Base-by-base conservation (phyloP, 2,113 vertebrate species). In the Ivindomyrus marchei region DNA sequence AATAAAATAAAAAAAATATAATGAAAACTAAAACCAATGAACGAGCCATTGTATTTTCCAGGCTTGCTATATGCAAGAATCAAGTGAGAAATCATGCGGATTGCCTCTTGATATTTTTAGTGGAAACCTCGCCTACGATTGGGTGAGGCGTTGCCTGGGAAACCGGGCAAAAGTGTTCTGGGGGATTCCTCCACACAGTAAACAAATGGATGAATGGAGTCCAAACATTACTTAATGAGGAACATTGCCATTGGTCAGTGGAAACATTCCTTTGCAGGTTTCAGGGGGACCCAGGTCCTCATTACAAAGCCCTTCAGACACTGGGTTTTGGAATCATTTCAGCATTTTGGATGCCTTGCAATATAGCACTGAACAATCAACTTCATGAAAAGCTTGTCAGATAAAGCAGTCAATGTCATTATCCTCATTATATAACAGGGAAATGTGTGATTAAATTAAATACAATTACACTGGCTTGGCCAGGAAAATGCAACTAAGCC, bases 31-130 rank as follows among this genome's bases (percentile, higher is more conserved):
- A 88, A 80, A 62, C 17, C 39, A 85, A 85, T 85, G 47, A 80
- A 66, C 53, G 49, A 31, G 47, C 10, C 47, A 24, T 77, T 77
- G 45, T 77, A 4, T 80, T 50, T 49, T 27, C 47, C n/a, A 39
- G 24, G n/a, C 19, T n/a, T n/a, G 84, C 27, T 87, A 49, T 62
- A 39, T 88, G 17, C 36, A 45, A 90, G 47, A 27, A 77, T 90
- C 89, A 88, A 87, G 62, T 90, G 89, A 88, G 50, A 88, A 87
- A 86, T 90, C 89, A 90, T 90, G 89, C 11, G 89, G 62, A 88
- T 80, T 87, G 27, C 87, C 49, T 49, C 85, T 53, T 4, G 62
- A 87, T 50, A 87, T 70, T 52, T 74, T 86, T 87, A 70, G 83
- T 36, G 58, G 47, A 80, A 88, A 53, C 66, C 45, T 45, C 84